Base-by-base conservation (phyloP, 1,140 invertebrate species). In the Aphaenogaster floridana region DNA sequence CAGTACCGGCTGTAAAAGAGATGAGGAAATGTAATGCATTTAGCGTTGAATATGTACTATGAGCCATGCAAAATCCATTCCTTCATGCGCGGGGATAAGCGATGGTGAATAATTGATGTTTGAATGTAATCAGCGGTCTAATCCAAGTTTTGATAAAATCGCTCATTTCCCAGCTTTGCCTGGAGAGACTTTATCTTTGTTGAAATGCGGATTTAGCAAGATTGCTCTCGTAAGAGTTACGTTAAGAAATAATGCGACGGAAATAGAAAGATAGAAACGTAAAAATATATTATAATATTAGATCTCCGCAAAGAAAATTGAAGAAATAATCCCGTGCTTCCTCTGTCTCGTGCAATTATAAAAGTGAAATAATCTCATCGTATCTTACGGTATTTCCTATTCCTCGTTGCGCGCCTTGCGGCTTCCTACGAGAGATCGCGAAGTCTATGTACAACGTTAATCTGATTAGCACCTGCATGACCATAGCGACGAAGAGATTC, bases 401-500 rank as follows among this genome's bases (percentile, higher is more conserved):
- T 42, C 96, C 96, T 34, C 95, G 94, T 11, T 94, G 89, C 6
- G 88, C 61, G 4, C 89, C 89, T 36, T 93, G 90, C 2, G 93
- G 87, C 9, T 94, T 93, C 54, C 88, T 93, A 89, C 84, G 94
- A 74, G 91, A 93, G 61, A 98, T 95, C 1, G 96, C 97, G 92
- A 98, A 97, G 94, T 99, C 98, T 71, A 98, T 96, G 95, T 99
- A 99, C n/a, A 98, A 93, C 0, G 97, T 97, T 61, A 99, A 96
- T 77, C 98, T 96, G n/a, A 98, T 97, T 39, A 98, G 93, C 2
- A 99, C 98, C 94, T 99, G 98, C 17, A 98, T 96, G 50, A 98
- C 96, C 96, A 98, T 98, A 0, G 98, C 98, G 2, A 98, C 96
- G 93, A 99, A 99, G 36, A 99, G 96, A 92, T 98, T 98, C 93